Conservation (phyloP, 2,888 invertebrate genomes). For the Atherix ibis region DNA sequence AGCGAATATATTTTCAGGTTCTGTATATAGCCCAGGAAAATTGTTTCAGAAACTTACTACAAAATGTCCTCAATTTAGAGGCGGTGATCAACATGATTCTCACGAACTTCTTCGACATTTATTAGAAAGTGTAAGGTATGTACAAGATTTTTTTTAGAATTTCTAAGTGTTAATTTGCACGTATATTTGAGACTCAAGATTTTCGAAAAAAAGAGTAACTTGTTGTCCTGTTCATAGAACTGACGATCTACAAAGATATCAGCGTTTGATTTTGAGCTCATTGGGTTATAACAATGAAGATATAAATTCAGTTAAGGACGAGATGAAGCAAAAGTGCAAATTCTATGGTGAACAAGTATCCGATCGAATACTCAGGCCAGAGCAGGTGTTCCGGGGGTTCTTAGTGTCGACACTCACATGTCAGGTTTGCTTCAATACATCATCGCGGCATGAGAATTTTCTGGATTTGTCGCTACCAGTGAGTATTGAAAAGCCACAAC, state of each 20-base stretch:
- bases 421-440: constrained; percentile 73
- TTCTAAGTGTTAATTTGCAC: no score
- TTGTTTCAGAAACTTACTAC: constrained; percentile 46
- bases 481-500: constrained; percentile 54
- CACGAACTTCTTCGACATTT: constrained; percentile 86
- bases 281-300: constrained; percentile 61
- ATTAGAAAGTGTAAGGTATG: constrained; percentile 65
- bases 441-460: constrained; percentile 81
- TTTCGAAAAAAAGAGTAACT: constrained; percentile 1
- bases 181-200: not conserved
- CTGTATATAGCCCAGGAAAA: constrained; percentile 47
- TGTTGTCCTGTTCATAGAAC: constrained; percentile 30
- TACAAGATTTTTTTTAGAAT: not conserved
- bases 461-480: constrained; percentile 90
- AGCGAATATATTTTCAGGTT: no score
- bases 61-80: constrained; percentile 72
- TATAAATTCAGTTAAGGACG: constrained; percentile 59
- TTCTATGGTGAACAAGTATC: constrained; percentile 69
- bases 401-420: constrained; percentile 81
- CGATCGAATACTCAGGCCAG: constrained; percentile 61
- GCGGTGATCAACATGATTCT: constrained; percentile 91
- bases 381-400: constrained; percentile 87
- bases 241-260: constrained; percentile 63
- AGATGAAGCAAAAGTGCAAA: constrained; percentile 60
- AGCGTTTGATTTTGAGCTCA: constrained; percentile 60